Conservation (phyloP, 2,797 vertebrate species). For the Megaceryle alcyon region DNA sequence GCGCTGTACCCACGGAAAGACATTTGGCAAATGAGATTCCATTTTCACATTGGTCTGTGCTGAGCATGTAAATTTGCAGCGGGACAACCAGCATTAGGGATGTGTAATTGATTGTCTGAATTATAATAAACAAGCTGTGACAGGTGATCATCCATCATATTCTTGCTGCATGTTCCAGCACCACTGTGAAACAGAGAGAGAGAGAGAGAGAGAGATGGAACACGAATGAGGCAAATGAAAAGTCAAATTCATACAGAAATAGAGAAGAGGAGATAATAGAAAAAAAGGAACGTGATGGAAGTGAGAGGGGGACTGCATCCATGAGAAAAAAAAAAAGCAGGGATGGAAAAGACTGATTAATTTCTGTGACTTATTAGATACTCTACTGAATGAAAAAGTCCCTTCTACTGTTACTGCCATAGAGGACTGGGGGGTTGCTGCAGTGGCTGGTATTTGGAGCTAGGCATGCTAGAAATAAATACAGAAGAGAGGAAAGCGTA, state of each 20-base stretch:
- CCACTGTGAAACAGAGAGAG: not conserved
- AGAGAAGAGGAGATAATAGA: not conserved
- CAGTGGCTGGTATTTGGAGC: not conserved
- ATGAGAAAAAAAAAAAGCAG: not conserved
- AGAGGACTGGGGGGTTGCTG: not conserved
- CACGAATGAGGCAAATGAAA: not conserved
- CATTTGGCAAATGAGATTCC: slow-evolving; percentile 81
- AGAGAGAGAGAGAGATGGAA: not conserved
- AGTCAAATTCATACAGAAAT: not conserved
- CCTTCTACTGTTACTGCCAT: not conserved
- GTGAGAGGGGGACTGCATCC: not conserved
- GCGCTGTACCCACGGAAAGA: slow-evolving; percentile 66
- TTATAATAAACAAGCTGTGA: slow-evolving; percentile 95
- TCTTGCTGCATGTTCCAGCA: slow-evolving; percentile 79
- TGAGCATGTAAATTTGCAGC: slow-evolving; percentile 85
- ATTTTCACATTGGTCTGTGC: slow-evolving; percentile 80
- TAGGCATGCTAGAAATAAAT: not conserved
- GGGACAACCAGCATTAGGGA: slow-evolving; percentile 83
- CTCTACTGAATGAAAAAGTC: not conserved
- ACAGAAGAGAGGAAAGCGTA: not conserved
- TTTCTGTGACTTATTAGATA: slow-evolving; percentile 54
- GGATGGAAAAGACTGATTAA: slow-evolving; percentile 41
- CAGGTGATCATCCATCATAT: slow-evolving; percentile 92
- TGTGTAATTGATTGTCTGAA: slow-evolving; percentile 95
- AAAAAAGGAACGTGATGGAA: not conserved